Conservation (phyloP, 2,113 vertebrate species). For the Neolamprologus sp. region DNA sequence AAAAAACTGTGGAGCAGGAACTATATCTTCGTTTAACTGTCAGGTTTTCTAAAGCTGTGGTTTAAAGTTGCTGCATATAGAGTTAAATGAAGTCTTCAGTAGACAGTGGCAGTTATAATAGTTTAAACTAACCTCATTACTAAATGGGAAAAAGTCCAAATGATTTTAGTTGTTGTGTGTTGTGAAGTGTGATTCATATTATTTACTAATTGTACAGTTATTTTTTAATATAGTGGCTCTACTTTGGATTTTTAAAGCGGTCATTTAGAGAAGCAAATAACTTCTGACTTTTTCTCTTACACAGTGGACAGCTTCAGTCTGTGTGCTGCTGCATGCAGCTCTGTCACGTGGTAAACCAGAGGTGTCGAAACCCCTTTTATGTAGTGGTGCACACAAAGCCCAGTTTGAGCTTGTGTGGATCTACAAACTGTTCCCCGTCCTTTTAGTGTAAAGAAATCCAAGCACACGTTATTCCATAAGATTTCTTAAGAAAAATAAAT, state of each 20-base stretch:
- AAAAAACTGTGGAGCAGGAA: fast-evolving
- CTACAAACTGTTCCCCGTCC: not conserved
- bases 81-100: not conserved
- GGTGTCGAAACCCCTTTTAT: not conserved
- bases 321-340: not conserved
- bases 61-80: not conserved
- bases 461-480: not conserved
- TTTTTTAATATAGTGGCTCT: not conserved
- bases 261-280: not conserved
- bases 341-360: not conserved
- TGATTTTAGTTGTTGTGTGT: not conserved
- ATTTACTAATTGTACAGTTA: not conserved
- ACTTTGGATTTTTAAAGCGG: fast-evolving
- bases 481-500: not conserved
- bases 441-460: not conserved
- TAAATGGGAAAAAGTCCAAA: not conserved
- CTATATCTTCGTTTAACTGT: fast-evolving
- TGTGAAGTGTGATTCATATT: not conserved
- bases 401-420: not conserved
- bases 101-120: not conserved
- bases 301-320: not conserved
- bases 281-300: not conserved
- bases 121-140: not conserved
- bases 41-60: not conserved
- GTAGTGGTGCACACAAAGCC: not conserved